Evolutionary conservation across 2,797 vertebrate genomes (phyloP).

Genomic region (Acanthis flammea): DNA sequence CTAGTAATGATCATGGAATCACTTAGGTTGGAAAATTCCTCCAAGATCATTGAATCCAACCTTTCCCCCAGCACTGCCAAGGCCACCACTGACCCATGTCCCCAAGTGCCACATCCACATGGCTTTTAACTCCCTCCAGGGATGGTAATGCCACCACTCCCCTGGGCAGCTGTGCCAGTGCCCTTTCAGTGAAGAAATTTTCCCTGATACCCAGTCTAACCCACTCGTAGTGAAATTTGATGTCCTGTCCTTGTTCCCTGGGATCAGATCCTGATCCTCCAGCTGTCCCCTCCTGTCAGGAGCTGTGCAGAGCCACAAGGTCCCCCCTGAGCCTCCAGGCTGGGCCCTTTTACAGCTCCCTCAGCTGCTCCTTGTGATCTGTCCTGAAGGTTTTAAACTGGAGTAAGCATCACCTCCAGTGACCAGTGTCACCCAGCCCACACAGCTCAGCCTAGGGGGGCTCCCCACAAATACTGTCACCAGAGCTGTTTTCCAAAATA

Average conservation of each 20-base stretch:
- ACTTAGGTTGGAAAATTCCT: neutral
- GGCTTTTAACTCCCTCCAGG: neutral
- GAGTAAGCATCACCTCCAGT: neutral
- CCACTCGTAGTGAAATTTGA: neutral
- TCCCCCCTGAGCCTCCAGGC: neutral
- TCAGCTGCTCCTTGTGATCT: neutral
- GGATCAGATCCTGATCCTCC: rapidly evolving
- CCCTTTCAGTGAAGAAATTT: neutral
- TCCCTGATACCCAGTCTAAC: neutral
- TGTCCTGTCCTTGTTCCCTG: neutral
- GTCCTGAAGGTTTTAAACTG: neutral
- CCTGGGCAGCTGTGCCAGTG: neutral
- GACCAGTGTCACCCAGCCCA: neutral
- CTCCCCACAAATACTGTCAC: neutral
- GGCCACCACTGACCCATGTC: neutral
- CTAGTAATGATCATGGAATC: neutral
- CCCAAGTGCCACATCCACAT: neutral
- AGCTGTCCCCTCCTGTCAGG: rapidly evolving
- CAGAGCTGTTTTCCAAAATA: neutral
- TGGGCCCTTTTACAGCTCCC: neutral
- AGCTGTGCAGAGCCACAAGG: neutral
- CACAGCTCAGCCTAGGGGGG: neutral
- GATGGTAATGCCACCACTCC: neutral
- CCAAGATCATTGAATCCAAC: neutral
- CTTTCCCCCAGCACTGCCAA: neutral